These are phyloP conservation scores for Ditula angustiorana DNA, from an alignment of 2,888 invertebrate species.

Conservation along the genomic window DNA sequence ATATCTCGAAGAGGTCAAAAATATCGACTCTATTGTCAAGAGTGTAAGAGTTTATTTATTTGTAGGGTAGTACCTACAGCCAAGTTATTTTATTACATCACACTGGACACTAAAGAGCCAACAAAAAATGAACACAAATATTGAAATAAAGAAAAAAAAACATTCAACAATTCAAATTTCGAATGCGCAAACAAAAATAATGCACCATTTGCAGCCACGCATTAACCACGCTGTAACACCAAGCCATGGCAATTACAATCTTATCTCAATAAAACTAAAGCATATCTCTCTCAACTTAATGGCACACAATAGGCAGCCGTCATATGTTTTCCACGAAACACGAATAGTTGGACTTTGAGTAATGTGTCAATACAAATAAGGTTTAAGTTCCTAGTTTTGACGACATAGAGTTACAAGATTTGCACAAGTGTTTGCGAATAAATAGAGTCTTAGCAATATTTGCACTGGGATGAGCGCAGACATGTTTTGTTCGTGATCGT, in stretches of 20 bases:
- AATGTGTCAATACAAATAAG: conserved; percentile 16
- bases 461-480: conserved; percentile 17
- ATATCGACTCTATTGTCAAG: too few species aligned
- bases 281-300: background rate
- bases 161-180: background rate
- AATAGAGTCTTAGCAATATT: conserved; percentile 19
- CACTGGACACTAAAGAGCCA: background rate
- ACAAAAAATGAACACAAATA: too few species aligned
- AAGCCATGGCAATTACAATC: background rate
- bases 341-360: conserved; percentile 5
- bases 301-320: background rate
- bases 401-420: conserved; percentile 13
- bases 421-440: conserved; percentile 31
- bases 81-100: too few species aligned
- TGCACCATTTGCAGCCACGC: conserved; percentile 4
- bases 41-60: too few species aligned
- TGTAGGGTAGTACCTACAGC: too few species aligned
- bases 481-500: conserved; percentile 29
- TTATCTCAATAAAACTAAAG: background rate
- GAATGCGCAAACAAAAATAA: background rate
- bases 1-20: too few species aligned
- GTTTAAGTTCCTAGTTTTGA: conserved; percentile 8
- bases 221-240: background rate
- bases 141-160: too few species aligned
- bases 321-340: conserved; percentile 8